Conservation (phyloP, 53 echinoderm and acorn worm genomes). For the Actinopyga echinites region DNA sequence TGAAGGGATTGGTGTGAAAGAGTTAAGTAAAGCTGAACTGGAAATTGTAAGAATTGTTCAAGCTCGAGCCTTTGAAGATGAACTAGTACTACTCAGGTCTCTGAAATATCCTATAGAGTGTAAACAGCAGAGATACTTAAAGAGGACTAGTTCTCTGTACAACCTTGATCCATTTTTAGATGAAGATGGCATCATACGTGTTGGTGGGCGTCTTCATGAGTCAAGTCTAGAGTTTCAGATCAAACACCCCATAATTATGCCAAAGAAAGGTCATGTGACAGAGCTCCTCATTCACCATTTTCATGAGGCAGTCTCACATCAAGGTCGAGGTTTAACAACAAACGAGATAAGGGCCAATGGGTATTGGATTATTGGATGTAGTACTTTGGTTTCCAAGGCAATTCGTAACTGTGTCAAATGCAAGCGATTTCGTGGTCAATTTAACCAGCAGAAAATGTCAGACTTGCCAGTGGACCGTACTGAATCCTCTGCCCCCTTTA, state of each 20-base stretch:
- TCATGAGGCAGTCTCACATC: slow-evolving; percentile 8
- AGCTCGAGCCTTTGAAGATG: background rate
- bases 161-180: background rate
- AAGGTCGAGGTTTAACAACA: slow-evolving; percentile 22
- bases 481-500: slow-evolving; percentile 49
- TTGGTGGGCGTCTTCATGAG: slow-evolving; percentile 34
- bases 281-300: slow-evolving; percentile 23
- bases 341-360: background rate
- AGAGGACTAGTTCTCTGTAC: background rate
- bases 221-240: background rate
- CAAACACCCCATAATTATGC: slow-evolving; percentile 42
- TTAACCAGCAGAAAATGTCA: slow-evolving; percentile 10
- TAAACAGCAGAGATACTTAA: background rate
- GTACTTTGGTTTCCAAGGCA: background rate
- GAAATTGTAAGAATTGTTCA: background rate
- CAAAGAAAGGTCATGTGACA: slow-evolving; percentile 28
- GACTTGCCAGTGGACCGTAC: slow-evolving; percentile 37
- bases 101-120: too few species aligned
- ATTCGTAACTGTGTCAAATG: slow-evolving; percentile 19
- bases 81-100: background rate
- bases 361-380: background rate
- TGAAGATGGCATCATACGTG: background rate
- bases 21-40: background rate
- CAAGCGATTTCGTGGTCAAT: background rate
- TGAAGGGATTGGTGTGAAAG: background rate